phyloP scores from a whole-genome alignment of 2,797 vertebrate species.

The Stomatorhinus walkeri region DNA sequence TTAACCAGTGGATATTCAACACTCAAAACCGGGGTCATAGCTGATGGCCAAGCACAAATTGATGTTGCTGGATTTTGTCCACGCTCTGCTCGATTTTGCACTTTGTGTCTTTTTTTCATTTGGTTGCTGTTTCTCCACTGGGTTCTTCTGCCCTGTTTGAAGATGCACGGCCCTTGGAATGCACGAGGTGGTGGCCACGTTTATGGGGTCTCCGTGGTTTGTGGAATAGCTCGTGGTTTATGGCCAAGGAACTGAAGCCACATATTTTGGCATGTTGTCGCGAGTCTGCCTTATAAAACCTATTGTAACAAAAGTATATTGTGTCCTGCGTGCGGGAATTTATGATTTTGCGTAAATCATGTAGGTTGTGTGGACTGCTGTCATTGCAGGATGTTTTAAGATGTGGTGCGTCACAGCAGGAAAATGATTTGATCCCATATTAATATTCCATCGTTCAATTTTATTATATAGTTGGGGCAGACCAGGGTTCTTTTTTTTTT shows the following conservation, averaged over 20 bases:
- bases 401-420: neutral
- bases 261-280: neutral
- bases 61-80: neutral
- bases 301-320: neutral
- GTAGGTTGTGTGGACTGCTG: neutral
- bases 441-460: neutral
- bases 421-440: neutral
- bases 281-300: neutral
- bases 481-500: neutral
- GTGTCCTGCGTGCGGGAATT: neutral
- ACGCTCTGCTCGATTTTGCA: neutral
- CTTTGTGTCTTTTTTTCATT: neutral
- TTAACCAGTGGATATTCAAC: neutral
- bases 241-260: neutral
- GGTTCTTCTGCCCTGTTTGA: neutral
- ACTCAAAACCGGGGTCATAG: neutral
- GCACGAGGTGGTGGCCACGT: neutral
- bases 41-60: neutral
- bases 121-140: neutral
- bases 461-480: neutral
- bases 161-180: neutral
- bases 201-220: neutral
- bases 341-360: neutral
- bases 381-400: neutral
- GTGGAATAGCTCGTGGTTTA: neutral